A percentile compares a stretch with the other conserved stretches of the same genome.
phyloP scores from a whole-genome alignment of 2,888 invertebrate genomes.

The Apeira syringaria region DNA sequence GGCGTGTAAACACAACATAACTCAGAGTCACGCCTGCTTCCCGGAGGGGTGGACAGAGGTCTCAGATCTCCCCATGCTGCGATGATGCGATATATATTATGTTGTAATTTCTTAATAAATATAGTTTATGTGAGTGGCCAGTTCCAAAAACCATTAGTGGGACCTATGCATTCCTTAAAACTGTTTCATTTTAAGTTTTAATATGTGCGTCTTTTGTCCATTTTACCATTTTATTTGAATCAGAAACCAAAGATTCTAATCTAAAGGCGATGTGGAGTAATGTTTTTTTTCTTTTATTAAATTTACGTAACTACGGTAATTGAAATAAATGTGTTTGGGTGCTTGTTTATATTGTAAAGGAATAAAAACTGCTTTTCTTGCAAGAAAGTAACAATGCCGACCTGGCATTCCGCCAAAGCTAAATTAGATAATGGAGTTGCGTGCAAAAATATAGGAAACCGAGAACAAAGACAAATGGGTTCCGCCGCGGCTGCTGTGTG shows the following conservation, averaged over 20 bases:
- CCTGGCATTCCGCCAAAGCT: slow-evolving; percentile 82
- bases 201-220: too few species aligned
- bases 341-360: slow-evolving; percentile 72
- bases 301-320: slow-evolving; percentile 53
- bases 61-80: too few species aligned
- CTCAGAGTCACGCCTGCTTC: too few species aligned
- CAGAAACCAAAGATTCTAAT: slow-evolving; percentile 11
- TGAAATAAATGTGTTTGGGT: slow-evolving; percentile 72
- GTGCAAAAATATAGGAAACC: slow-evolving; percentile 84
- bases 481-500: slow-evolving; percentile 73
- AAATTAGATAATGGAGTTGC: slow-evolving; percentile 84
- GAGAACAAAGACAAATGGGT: slow-evolving; percentile 83
- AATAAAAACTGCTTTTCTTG: slow-evolving; percentile 73
- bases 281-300: slow-evolving; percentile 38
- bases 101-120: too few species aligned
- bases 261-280: slow-evolving; percentile 11
- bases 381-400: slow-evolving; percentile 76
- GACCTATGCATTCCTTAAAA: too few species aligned
- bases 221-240: slow-evolving; percentile 11
- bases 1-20: too few species aligned
- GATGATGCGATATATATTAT: too few species aligned
- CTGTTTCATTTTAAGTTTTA: too few species aligned
- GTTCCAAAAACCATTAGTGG: too few species aligned
- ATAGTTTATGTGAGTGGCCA: too few species aligned
- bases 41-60: too few species aligned